A percentile compares a stretch with the other conserved stretches of the same genome.
phyloP scores from a whole-genome alignment of 2,797 vertebrate genomes.

The Pipistrellus pygmaeus region DNA sequence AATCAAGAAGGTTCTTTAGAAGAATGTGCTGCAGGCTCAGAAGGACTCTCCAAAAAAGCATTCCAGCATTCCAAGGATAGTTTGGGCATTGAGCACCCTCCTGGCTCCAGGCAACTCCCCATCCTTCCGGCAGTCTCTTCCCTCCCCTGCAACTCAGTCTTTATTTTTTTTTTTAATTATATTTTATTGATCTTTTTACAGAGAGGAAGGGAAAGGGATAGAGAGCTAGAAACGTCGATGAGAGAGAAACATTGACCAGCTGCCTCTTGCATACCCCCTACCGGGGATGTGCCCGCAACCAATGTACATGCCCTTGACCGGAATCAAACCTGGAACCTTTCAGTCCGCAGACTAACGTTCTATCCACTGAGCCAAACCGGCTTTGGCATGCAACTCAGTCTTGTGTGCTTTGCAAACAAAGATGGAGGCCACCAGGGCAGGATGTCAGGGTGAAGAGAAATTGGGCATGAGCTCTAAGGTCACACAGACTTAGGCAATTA shows the following conservation, averaged over 20 bases:
- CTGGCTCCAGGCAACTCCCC: not conserved
- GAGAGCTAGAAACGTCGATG: too few relatives aligned
- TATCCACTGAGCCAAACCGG: too few relatives aligned
- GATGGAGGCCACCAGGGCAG: not conserved
- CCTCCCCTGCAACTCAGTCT: not conserved
- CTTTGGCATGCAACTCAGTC: not conserved
- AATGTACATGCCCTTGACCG: too few relatives aligned
- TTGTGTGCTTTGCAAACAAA: not conserved
- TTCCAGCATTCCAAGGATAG: slow-evolving; percentile 18
- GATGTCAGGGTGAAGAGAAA: not conserved
- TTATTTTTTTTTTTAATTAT: too few relatives aligned
- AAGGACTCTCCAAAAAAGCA: slow-evolving; percentile 14
- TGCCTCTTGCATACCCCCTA: too few relatives aligned
- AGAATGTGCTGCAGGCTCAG: slow-evolving; percentile 40
- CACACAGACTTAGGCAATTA: not conserved
- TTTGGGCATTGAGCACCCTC: not conserved
- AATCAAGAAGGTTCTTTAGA: slow-evolving; percentile 19
- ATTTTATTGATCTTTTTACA: too few relatives aligned
- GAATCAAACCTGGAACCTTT: too few relatives aligned
- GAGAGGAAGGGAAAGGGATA: too few relatives aligned
- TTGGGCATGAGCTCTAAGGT: not conserved
- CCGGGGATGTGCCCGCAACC: too few relatives aligned
- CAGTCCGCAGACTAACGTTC: too few relatives aligned
- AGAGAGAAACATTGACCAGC: too few relatives aligned
- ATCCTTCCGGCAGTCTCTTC: not conserved